Conservation (phyloP, 1,140 invertebrate species). For the Polypedilum vanderplanki region DNA sequence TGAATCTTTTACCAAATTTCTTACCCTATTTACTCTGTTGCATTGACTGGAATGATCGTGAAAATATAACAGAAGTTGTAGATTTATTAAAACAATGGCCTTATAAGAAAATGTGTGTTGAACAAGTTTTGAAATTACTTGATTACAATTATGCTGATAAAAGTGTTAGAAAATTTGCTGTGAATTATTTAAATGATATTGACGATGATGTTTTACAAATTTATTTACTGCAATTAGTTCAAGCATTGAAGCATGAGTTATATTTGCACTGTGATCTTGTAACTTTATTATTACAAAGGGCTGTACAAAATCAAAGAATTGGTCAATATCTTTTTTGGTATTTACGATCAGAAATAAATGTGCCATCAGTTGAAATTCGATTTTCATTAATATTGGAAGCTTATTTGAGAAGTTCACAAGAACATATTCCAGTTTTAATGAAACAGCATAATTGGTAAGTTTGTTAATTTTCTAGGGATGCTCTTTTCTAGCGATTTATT, state of each 20-base stretch:
- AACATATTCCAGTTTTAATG: conserved; percentile 72
- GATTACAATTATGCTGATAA: conserved; percentile 92
- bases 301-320: conserved; percentile 87
- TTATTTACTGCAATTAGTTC: conserved; percentile 86
- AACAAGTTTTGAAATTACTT: conserved; percentile 83
- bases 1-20: conserved; percentile 58
- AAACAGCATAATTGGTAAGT: conserved; percentile 68
- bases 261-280: conserved; percentile 87
- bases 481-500: too few relatives aligned
- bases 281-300: conserved; percentile 77
- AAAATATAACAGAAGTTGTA: conserved; percentile 67
- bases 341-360: conserved; percentile 81
- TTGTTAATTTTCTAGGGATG: too few relatives aligned
- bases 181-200: conserved; percentile 72
- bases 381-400: conserved; percentile 93
- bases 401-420: conserved; percentile 86
- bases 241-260: conserved; percentile 93
- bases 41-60: conserved; percentile 80
- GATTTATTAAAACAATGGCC: conserved; percentile 75
- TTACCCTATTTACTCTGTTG: conserved; percentile 77
- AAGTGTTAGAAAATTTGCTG: conserved; percentile 82
- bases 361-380: conserved; percentile 70
- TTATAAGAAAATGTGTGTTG: conserved; percentile 55
- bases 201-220: conserved; percentile 70
- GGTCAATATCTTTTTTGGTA: conserved; percentile 98